A percentile compares a stretch with the other conserved stretches of the same genome.
phyloP scores from a whole-genome alignment of 2,797 vertebrate species.

The Poecile montanus region DNA sequence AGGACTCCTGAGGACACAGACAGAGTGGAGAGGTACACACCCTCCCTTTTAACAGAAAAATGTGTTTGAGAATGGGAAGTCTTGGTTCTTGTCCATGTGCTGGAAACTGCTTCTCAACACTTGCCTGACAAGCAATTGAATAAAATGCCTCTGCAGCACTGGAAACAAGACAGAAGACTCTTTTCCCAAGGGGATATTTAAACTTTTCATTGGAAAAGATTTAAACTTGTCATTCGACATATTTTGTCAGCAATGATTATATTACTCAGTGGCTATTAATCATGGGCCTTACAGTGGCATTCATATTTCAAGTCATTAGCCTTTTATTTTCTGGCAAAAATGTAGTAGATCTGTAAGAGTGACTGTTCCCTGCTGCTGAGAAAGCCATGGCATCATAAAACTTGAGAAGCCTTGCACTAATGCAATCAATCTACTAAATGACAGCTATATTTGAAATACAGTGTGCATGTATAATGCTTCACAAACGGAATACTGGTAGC shows the following conservation, averaged over 20 bases:
- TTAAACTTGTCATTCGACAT: conserved; percentile 52
- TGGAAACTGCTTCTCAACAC: neutral
- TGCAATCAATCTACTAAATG: conserved; percentile 32
- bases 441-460: conserved; percentile 21
- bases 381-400: conserved; percentile 55
- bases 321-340: conserved; percentile 60
- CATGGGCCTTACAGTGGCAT: conserved; percentile 35
- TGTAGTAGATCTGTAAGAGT: conserved; percentile 43
- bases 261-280: conserved; percentile 59
- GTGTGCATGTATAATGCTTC: neutral
- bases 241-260: conserved; percentile 63
- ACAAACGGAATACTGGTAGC: neutral
- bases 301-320: conserved; percentile 56
- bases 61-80: neutral
- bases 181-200: conserved; percentile 45
- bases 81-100: neutral
- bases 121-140: conserved; percentile 15
- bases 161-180: conserved; percentile 35
- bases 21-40: neutral
- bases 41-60: neutral
- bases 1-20: neutral
- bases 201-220: conserved; percentile 63
- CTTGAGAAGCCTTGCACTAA: conserved; percentile 41
- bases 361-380: conserved; percentile 31
- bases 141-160: neutral